phyloP scores from a whole-genome alignment of 2,888 invertebrate genomes.

The Periphyllus acericola region DNA sequence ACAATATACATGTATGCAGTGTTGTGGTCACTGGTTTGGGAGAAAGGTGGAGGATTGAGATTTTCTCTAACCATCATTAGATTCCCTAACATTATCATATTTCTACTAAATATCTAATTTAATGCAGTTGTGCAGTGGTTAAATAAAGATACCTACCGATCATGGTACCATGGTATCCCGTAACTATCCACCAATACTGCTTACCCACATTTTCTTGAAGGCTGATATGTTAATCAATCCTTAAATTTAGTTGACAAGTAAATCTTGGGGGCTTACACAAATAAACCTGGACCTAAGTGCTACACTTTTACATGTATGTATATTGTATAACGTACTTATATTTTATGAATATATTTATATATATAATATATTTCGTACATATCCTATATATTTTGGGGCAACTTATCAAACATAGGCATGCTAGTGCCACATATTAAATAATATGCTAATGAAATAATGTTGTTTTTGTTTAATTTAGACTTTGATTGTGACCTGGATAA shows the following conservation, averaged over 20 bases:
- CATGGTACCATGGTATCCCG: no score
- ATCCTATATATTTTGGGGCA: no score
- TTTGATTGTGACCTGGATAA: constrained; percentile 96
- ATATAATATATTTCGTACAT: no score
- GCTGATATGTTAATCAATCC: neutral
- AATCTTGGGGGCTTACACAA: neutral
- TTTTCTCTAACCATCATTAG: neutral
- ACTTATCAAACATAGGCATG: constrained; percentile 11
- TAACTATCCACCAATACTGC: no score
- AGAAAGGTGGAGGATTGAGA: neutral
- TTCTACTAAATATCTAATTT: neutral
- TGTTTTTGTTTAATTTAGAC: constrained; percentile 77
- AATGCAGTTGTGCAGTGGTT: no score
- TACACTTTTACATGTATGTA: no score
- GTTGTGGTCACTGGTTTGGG: neutral
- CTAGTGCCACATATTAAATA: neutral
- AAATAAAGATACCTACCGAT: no score
- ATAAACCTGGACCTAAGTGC: no score
- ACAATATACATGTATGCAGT: neutral
- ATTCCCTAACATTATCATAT: neutral
- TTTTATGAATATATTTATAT: no score
- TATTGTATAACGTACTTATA: no score
- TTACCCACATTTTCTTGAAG: no score
- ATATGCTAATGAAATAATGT: constrained; percentile 2
- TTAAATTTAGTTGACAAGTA: neutral